Percentiles rank a stretch among this genome's conserved stretches.
Evolutionary conservation across 2,113 vertebrate species (phyloP).

Genomic region (Isurus oxyrinchus): DNA sequence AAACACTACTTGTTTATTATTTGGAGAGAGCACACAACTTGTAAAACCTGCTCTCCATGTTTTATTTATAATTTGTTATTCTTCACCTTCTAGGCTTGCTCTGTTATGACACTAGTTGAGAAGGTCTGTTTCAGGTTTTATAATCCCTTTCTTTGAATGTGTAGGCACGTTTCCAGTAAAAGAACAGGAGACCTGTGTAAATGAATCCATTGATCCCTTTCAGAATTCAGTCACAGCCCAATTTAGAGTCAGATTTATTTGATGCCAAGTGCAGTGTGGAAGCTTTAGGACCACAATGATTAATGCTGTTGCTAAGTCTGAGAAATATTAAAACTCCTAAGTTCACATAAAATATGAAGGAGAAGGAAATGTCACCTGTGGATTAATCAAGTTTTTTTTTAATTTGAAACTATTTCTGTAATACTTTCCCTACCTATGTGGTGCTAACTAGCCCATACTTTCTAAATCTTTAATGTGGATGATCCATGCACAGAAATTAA

Average conservation of each 20-base stretch:
- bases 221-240: slow-evolving; percentile 62
- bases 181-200: slow-evolving; percentile 62
- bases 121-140: slow-evolving; percentile 54
- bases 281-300: slow-evolving; percentile 56
- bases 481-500: not conserved
- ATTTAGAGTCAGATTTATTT: slow-evolving; percentile 67
- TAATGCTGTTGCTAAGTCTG: slow-evolving; percentile 54
- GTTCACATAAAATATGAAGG: slow-evolving; percentile 40
- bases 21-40: not conserved
- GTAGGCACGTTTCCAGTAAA: slow-evolving; percentile 60
- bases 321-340: slow-evolving; percentile 46
- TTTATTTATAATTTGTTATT: slow-evolving; percentile 57
- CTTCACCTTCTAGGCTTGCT: slow-evolving; percentile 48
- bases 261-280: slow-evolving; percentile 63
- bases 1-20: not conserved
- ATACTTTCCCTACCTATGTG: not conserved
- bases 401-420: slow-evolving; percentile 10
- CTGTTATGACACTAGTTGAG: slow-evolving; percentile 47
- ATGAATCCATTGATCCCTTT: slow-evolving; percentile 79
- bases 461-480: not conserved
- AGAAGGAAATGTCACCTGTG: slow-evolving; percentile 21
- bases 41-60: slow-evolving; percentile 40
- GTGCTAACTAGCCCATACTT: too few species aligned
- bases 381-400: not conserved
- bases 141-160: slow-evolving; percentile 76